Conservation (phyloP, 1,140 invertebrate species). For the Drosophila ironensis region DNA sequence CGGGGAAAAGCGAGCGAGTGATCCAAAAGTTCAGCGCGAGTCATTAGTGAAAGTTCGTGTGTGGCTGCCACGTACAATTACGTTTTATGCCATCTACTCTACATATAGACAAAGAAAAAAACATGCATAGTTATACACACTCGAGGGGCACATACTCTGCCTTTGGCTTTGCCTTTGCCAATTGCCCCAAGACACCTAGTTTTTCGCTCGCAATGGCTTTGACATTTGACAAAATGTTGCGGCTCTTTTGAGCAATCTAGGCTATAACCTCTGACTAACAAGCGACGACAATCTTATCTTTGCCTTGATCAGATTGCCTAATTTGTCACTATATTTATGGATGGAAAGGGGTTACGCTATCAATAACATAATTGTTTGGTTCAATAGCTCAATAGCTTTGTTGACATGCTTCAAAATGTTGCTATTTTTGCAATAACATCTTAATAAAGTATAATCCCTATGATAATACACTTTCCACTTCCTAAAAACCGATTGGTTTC, state of each 20-base stretch:
- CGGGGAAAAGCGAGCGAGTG: constrained; percentile 3
- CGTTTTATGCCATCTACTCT: constrained; percentile 33
- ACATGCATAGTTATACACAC: no score
- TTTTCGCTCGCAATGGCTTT: constrained; percentile 42
- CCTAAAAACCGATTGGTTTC: no score
- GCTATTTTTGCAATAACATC: no score
- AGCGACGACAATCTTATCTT: not conserved
- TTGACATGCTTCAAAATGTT: no score
- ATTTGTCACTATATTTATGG: not conserved
- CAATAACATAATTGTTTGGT: no score
- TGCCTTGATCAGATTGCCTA: not conserved
- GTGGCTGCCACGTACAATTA: constrained; percentile 61
- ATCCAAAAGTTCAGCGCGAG: constrained; percentile 65
- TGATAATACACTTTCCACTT: no score
- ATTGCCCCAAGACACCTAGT: not conserved
- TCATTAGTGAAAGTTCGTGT: constrained; percentile 75
- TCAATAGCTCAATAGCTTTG: no score
- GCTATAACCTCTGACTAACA: not conserved
- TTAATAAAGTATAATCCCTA: no score
- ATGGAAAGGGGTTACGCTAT: no score
- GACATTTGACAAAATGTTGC: constrained; percentile 18
- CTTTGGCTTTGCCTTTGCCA: not conserved
- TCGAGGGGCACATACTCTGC: constrained; percentile 1
- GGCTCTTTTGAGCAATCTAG: not conserved
- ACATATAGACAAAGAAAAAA: not conserved